Percentiles rank a stretch among this genome's conserved stretches.
phyloP scores from a whole-genome alignment of 2,888 invertebrate species.

The Sphaeridia pumilis region DNA sequence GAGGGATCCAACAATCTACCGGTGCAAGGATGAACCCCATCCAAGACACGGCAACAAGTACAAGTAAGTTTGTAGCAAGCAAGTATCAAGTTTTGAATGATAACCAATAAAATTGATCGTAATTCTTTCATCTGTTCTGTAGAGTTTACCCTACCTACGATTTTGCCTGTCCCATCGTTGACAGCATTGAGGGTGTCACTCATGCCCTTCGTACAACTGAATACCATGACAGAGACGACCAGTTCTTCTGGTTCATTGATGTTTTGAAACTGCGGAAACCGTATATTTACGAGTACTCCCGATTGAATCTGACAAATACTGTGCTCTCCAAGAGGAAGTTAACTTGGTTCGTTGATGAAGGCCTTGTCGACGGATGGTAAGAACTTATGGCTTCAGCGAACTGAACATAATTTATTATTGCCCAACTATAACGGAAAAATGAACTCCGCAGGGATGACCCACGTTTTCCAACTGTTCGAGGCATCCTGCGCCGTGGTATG shows the following conservation, averaged over 20 bases:
- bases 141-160: constrained; percentile 99
- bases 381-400: constrained; percentile 36
- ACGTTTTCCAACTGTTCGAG: constrained; percentile 94
- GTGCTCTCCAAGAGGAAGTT: constrained; percentile 94
- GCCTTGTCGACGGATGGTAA: constrained; percentile 90
- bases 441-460: constrained; percentile 90
- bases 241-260: constrained; percentile 95
- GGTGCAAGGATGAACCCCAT: constrained; percentile 92
- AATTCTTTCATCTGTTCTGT: constrained; percentile 36
- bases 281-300: constrained; percentile 90
- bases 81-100: constrained; percentile 1
- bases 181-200: constrained; percentile 92
- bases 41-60: constrained; percentile 87
- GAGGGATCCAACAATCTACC: constrained; percentile 95
- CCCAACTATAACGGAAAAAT: too few relatives aligned
- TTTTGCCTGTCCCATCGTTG: constrained; percentile 99
- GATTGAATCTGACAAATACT: constrained; percentile 96
- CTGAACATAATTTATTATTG: too few relatives aligned
- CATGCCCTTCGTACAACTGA: constrained; percentile 96
- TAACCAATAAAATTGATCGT: background rate
- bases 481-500: constrained; percentile 90
- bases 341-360: constrained; percentile 94
- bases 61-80: constrained; percentile 51
- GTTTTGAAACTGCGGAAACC: constrained; percentile 76
- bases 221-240: constrained; percentile 94